Evolutionary conservation across 2,888 invertebrate genomes (phyloP), one percentile per base, ranked within the genome.

Genomic region (Drosophila planitibia): DNA sequence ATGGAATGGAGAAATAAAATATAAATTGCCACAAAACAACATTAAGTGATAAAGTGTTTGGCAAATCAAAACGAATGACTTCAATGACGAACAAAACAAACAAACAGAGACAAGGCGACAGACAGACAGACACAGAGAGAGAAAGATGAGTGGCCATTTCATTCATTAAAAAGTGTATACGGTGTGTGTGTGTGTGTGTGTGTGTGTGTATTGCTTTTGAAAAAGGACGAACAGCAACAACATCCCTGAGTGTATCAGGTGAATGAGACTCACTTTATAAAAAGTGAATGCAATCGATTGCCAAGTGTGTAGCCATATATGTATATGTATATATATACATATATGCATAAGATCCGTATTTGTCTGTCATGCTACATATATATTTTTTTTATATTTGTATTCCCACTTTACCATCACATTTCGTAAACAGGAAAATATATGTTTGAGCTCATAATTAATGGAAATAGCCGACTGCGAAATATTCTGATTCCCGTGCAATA

Each of bases 21-120:
- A 73, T 73, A 83, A 83, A 83, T 79, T 83, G 82, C 78, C 76
- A 74, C 80, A 81, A 69, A 82, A 73, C 69, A 78, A 82, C 82
- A 88, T 85, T 85, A 88, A 85, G 83, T 88, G 86, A 85, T 85
- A 88, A 85, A 88, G 82, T 85, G 86, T 83, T 88, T 82, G 77
- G 47, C 75, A 80, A 85, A 88, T 85, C 88, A 85, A 85, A 85
- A 72, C 80, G 86, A 83, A 85, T 77, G 74, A 74, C 79, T 79
- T 61, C 51, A 81, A 66, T 62, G 68, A 57, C 44, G n/a, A 55
- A 49, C 68, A 79, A 52, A 52, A 51, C 58, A 67, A 44, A 68
- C 53, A 61, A 12, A 49, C 22, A 30, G 7, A 28, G 4, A 44
- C 9, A 35, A 35, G 2, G 35, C 35, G 2, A 39, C 6, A 62